A percentile compares a stretch with the other conserved stretches of the same genome.
Conservation (phyloP, 2,113 vertebrate genomes). For the Brienomyrus brachyistius region DNA sequence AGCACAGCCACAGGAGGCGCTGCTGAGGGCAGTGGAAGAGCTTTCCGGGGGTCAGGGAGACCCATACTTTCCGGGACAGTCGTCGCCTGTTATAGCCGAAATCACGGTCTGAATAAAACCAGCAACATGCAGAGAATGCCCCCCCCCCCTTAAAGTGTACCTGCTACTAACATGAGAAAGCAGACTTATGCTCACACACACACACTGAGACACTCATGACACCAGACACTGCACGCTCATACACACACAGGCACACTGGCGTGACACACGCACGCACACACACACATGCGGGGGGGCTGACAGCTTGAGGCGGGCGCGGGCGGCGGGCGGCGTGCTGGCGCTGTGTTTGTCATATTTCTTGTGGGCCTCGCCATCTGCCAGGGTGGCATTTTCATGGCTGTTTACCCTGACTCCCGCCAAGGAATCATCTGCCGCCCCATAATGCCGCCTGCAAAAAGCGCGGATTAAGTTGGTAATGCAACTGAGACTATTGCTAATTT, state of each 20-base stretch:
- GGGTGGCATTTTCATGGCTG: slow-evolving; percentile 82
- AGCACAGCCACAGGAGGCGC: neutral
- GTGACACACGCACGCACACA: neutral
- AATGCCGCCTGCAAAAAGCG: slow-evolving; percentile 75
- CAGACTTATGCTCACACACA: neutral
- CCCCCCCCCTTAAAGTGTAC: neutral
- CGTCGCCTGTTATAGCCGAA: neutral
- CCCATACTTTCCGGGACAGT: neutral
- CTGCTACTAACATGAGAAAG: neutral
- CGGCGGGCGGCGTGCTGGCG: slow-evolving; percentile 70
- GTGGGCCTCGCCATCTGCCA: slow-evolving; percentile 79
- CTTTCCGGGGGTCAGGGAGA: neutral
- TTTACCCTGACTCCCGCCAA: slow-evolving; percentile 81
- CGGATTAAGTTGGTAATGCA: slow-evolving; percentile 83
- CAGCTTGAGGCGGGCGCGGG: slow-evolving; percentile 71
- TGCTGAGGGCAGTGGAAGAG: neutral
- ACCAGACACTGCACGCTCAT: neutral
- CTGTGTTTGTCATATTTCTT: slow-evolving; percentile 80
- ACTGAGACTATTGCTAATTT: slow-evolving; percentile 91
- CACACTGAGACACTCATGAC: neutral
- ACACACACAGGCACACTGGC: slow-evolving; percentile 3
- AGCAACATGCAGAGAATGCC: neutral
- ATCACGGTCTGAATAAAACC: neutral
- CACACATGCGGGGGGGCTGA: slow-evolving; percentile 49
- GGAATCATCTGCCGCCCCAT: slow-evolving; percentile 83